Percentiles rank a stretch among this genome's conserved stretches.
These are phyloP conservation scores for Ctenopoma kingsleyae DNA, from an alignment of 2,797 vertebrate species.

Conservation along the genomic window DNA sequence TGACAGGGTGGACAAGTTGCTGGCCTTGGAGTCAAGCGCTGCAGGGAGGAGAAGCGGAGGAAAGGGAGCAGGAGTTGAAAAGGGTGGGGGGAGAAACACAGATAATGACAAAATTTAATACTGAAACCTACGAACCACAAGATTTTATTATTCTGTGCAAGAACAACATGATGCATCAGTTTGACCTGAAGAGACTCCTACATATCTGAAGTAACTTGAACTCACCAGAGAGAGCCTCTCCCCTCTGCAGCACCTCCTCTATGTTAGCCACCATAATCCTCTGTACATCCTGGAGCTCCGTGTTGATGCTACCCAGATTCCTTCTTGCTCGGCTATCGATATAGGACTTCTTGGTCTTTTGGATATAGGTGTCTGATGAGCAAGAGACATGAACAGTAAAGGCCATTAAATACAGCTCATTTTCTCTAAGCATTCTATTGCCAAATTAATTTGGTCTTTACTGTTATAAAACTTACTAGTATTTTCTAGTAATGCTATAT, in stretches of 20 bases:
- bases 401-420: too few species aligned
- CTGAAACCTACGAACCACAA: not conserved
- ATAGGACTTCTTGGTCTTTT: conserved; percentile 99
- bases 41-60: conserved; percentile 34
- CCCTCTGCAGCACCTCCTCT: conserved; percentile 95
- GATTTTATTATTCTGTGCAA: not conserved
- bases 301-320: conserved; percentile 97
- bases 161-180: not conserved
- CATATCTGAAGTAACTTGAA: not conserved
- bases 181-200: not conserved
- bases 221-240: conserved; percentile 96
- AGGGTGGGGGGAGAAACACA: not conserved
- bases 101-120: not conserved
- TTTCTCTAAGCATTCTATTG: too few species aligned
- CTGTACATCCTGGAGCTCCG: conserved; percentile 97
- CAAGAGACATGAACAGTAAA: not conserved
- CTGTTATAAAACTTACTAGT: too few species aligned
- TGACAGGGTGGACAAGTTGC: conserved; percentile 95
- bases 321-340: conserved; percentile 96
- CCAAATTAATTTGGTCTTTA: too few species aligned
- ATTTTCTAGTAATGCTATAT: too few species aligned
- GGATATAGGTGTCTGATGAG: conserved; percentile 95
- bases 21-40: conserved; percentile 98
- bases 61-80: not conserved
- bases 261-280: conserved; percentile 99